Conservation (phyloP, 2,888 invertebrate species). For the Drosophila neotestacea region DNA sequence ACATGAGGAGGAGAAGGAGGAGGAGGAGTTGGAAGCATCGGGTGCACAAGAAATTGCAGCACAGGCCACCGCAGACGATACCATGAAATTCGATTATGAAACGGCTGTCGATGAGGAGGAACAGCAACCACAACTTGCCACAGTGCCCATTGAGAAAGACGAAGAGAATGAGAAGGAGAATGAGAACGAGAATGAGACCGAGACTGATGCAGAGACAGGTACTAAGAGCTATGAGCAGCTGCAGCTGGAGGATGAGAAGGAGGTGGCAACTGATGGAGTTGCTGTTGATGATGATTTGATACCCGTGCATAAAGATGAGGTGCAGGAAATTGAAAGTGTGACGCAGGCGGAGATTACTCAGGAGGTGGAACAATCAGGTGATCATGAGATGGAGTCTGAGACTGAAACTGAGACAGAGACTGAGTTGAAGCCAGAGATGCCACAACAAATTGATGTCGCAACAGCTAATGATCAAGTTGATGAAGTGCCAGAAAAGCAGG, state of each 20-base stretch:
- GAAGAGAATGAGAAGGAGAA: constrained; percentile 19
- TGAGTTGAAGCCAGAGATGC: background rate
- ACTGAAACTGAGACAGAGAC: background rate
- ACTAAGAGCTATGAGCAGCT: constrained; percentile 53
- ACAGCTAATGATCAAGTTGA: constrained; percentile 30
- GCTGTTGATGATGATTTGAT: constrained; percentile 69
- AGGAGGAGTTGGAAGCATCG: constrained; percentile 58
- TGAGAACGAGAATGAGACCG: constrained; percentile 43
- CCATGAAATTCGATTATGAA: constrained; percentile 83
- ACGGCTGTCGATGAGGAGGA: constrained; percentile 53
- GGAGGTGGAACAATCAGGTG: constrained; percentile 63
- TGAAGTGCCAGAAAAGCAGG: constrained; percentile 34
- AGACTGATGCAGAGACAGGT: constrained; percentile 56
- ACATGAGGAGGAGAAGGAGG: constrained; percentile 16
- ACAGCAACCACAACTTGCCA: constrained; percentile 22
- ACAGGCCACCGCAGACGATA: constrained; percentile 62
- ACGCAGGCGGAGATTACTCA: constrained; percentile 40
- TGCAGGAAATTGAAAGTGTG: constrained; percentile 71
- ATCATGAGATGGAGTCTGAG: constrained; percentile 56
- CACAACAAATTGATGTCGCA: constrained; percentile 22
- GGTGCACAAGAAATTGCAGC: constrained; percentile 59
- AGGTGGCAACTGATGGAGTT: constrained; percentile 27
- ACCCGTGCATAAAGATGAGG: constrained; percentile 62
- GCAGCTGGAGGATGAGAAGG: constrained; percentile 47
- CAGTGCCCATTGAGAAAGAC: constrained; percentile 39